Evolutionary conservation across 1,140 invertebrate genomes (phyloP).

Genomic region (Macrostomum lignano): DNA sequence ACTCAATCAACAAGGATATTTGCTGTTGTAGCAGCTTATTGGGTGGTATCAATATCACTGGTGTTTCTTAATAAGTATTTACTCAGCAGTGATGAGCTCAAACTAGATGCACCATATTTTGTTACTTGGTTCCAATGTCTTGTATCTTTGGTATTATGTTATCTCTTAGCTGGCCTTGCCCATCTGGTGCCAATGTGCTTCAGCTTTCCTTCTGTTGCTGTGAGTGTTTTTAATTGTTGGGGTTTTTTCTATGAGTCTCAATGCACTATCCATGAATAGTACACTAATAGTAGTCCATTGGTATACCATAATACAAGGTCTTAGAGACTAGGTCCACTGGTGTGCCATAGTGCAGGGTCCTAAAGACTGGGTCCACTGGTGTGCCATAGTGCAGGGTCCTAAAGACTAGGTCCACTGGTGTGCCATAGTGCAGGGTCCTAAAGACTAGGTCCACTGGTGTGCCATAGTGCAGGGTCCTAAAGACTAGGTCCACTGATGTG

Average conservation of each 20-base stretch:
- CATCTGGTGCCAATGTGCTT: slow-evolving; percentile 28
- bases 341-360: too few species aligned
- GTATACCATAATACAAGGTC: neutral
- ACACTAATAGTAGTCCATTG: neutral
- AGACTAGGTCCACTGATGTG: too few species aligned
- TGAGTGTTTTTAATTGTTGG: neutral
- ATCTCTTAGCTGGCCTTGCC: slow-evolving; percentile 30
- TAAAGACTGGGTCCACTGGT: too few species aligned
- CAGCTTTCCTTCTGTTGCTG: neutral
- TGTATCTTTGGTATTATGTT: slow-evolving; percentile 52
- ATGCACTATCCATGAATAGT: slow-evolving; percentile 1
- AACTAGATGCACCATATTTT: slow-evolving; percentile 69
- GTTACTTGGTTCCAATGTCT: slow-evolving; percentile 91
- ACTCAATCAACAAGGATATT: too few species aligned
- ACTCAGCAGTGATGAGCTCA: neutral
- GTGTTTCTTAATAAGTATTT: slow-evolving; percentile 16
- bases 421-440: too few species aligned
- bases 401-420: too few species aligned
- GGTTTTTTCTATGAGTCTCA: slow-evolving; percentile 4
- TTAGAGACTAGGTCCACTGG: neutral
- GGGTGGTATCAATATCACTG: too few species aligned
- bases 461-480: too few species aligned
- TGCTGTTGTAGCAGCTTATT: too few species aligned
- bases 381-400: too few species aligned
- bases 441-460: too few species aligned